Evolutionary conservation across 2,797 vertebrate species (phyloP), one percentile per base, ranked within the genome.

Genomic region (Brotogeris chrysoptera): DNA sequence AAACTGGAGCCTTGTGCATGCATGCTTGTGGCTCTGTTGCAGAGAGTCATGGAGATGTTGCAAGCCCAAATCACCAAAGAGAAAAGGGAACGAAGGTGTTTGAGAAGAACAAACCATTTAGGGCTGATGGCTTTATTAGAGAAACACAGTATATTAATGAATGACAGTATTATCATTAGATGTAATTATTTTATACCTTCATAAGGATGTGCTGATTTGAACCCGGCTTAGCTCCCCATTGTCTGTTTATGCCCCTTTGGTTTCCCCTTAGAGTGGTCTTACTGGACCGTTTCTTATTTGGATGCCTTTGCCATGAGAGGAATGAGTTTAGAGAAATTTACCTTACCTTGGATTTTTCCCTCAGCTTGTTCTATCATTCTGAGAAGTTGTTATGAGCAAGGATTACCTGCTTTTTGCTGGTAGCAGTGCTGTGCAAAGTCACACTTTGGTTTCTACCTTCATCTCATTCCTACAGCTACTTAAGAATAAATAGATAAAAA

Each of bases 401-500:
- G 17, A 28, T 91, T 83, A 41, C 52, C 28, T 90, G n/a, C 16
- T 69, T 76, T 86, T 78, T 86, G 38, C 73, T 90, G 6, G 5
- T 78, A 41, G 65, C 30, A 39, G 13, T 53, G 50, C 28, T 65
- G 34, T 77, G 79, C 63, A 36, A 74, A 86, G 59, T 84, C 77
- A 59, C 7, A 2, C 53, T 91, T 82, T 16, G 14, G 47, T 91
- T 92, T 91, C 21, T 68, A 68, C 60, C 20, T 83, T 80, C 21
- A 32, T 86, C 53, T 86, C 20, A 18, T 80, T 91, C 65, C 46
- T 71, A 36, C 61, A 85, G 30, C 46, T 92, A 44, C 70, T 92
- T 66, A 86, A 88, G 92, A 91, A 88, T 52, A 89, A 80, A 73
- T 57, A 36, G n/a, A n/a, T 38, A 53, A 57, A 86, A 28, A 6